Evolutionary conservation across 2,888 invertebrate species (phyloP).

Genomic region (Clistopyga incitator): DNA sequence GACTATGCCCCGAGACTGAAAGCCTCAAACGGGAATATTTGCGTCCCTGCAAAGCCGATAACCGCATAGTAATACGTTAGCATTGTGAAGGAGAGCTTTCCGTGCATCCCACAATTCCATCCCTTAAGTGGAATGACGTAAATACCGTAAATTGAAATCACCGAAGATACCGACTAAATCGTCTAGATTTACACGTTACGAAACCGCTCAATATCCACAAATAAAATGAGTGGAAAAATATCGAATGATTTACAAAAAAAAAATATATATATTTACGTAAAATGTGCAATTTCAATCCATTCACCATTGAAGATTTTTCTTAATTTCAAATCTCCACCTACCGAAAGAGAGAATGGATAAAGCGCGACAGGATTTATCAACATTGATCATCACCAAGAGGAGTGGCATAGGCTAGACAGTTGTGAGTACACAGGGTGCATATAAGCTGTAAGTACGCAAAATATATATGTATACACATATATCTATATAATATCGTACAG

Average conservation of each 20-base stretch:
- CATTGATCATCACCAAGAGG: slow-evolving; percentile 26
- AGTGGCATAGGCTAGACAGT: slow-evolving; percentile 38
- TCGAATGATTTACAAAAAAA: no score
- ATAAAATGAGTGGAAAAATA: no score
- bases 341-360: slow-evolving; percentile 44
- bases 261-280: no score
- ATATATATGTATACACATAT: neutral
- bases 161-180: neutral
- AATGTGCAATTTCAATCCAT: neutral
- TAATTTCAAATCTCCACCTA: slow-evolving; percentile 36
- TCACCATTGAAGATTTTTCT: neutral
- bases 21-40: neutral
- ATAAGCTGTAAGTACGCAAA: slow-evolving; percentile 1
- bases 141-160: neutral
- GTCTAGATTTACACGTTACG: neutral
- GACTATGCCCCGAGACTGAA: slow-evolving; percentile 9
- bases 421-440: slow-evolving; percentile 16
- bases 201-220: neutral
- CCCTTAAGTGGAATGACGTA: neutral
- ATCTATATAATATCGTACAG: slow-evolving; percentile 3
- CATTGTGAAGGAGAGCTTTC: neutral
- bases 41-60: slow-evolving; percentile 33
- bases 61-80: neutral
- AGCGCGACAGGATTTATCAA: slow-evolving; percentile 56
- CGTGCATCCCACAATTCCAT: neutral